These are phyloP conservation scores for Oncorhynchus clarkii DNA, from an alignment of 2,113 vertebrate genomes.

Conservation along the genomic window DNA sequence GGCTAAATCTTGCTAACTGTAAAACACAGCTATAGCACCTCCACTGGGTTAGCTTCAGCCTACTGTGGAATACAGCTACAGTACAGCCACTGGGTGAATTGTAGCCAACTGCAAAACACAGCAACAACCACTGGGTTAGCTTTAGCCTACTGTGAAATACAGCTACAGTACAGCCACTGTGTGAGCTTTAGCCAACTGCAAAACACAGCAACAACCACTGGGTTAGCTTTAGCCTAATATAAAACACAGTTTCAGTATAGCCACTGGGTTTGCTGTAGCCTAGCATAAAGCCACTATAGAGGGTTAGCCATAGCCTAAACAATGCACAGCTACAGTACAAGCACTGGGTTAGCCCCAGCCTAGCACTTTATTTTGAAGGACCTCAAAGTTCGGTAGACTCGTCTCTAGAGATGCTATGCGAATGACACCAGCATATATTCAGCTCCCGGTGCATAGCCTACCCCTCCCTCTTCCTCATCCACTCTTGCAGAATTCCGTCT, in stretches of 20 bases:
- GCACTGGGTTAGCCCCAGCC: background rate
- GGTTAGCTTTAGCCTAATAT: background rate
- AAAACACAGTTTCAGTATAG: background rate
- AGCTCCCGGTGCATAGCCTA: conserved; percentile 15
- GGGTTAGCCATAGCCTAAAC: background rate
- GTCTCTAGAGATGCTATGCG: conserved; percentile 27
- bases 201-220: background rate
- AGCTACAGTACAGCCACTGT: background rate
- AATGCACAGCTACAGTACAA: background rate
- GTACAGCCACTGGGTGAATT: too few species aligned
- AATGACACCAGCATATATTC: conserved; percentile 35
- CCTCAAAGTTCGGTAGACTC: conserved; percentile 20
- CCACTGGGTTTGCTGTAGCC: background rate
- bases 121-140: background rate
- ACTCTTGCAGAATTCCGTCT: conserved; percentile 48
- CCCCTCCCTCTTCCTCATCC: conserved; percentile 4
- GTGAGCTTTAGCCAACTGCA: too few species aligned
- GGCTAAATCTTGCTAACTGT: background rate
- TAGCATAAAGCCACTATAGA: background rate
- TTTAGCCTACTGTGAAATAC: background rate
- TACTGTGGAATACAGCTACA: background rate
- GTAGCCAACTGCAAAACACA: background rate
- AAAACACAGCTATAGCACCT: background rate
- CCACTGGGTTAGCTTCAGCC: background rate
- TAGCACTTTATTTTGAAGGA: conserved; percentile 18